phyloP scores from a whole-genome alignment of 2,113 vertebrate genomes.

The Dasyornis broadbenti region DNA sequence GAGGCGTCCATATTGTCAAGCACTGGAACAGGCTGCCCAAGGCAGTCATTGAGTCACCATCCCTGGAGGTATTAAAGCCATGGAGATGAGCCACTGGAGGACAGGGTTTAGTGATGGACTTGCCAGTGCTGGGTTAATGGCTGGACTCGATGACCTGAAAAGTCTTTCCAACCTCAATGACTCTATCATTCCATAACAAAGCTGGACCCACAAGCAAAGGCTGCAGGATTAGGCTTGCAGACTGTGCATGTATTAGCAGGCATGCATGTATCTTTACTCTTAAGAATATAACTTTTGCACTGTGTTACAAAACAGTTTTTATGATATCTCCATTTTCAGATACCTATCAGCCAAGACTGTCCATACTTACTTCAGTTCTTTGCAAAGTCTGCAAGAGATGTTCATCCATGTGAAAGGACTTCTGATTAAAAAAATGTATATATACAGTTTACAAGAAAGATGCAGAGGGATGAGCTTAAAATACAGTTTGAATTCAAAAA shows the following conservation, averaged over 20 bases:
- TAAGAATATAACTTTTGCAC: neutral
- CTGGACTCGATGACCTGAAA: neutral
- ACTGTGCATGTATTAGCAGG: neutral
- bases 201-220: neutral
- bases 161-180: neutral
- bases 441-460: neutral
- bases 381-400: neutral
- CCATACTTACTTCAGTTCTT: neutral
- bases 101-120: neutral
- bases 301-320: neutral
- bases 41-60: neutral
- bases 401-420: neutral
- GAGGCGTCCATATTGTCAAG: accelerated
- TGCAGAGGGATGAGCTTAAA: neutral
- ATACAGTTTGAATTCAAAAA: neutral
- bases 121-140: neutral
- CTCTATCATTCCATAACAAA: neutral
- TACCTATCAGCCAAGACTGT: neutral
- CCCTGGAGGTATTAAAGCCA: neutral
- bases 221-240: neutral
- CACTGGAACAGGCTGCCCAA: neutral
- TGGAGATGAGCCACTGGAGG: neutral
- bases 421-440: neutral
- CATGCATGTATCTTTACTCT: accelerated
- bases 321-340: neutral